These are phyloP conservation scores for Gymnocheta viridis DNA, from an alignment of 2,888 invertebrate genomes.

Conservation along the genomic window DNA sequence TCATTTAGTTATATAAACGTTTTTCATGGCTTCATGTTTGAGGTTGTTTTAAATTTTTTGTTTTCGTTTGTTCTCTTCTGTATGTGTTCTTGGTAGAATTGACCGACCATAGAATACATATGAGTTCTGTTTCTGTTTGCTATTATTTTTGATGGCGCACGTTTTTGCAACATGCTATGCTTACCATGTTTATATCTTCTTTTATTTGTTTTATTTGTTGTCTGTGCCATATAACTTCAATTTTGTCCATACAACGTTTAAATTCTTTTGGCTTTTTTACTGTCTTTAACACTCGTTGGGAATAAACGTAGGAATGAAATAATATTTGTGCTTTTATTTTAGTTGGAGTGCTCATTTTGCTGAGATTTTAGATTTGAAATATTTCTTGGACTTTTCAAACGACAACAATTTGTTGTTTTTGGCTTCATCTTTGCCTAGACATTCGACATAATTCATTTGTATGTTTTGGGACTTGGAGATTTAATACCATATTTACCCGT, in stretches of 20 bases:
- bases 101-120: slow-evolving; percentile 65
- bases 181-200: slow-evolving; percentile 59
- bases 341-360: slow-evolving; percentile 44
- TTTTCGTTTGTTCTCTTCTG: background rate
- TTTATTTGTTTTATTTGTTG: slow-evolving; percentile 8
- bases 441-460: slow-evolving; percentile 71
- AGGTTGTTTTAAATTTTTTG: slow-evolving; percentile 23
- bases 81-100: slow-evolving; percentile 27
- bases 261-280: slow-evolving; percentile 31
- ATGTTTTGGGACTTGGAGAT: slow-evolving; percentile 72
- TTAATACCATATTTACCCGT: slow-evolving; percentile 70
- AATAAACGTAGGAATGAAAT: background rate
- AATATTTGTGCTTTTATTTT: background rate
- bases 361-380: slow-evolving; percentile 61
- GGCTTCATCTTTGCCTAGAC: slow-evolving; percentile 66
- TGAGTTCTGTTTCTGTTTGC: slow-evolving; percentile 58
- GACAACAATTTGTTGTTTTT: slow-evolving; percentile 60
- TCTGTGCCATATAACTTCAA: slow-evolving; percentile 31
- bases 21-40: slow-evolving; percentile 52
- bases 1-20: slow-evolving; percentile 57
- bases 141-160: slow-evolving; percentile 68
- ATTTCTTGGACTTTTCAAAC: slow-evolving; percentile 46
- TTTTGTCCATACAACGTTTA: slow-evolving; percentile 45
- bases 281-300: slow-evolving; percentile 36
- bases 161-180: slow-evolving; percentile 68